Conservation (phyloP, 2,888 invertebrate species). For the Scelioninae gen. 1 region DNA sequence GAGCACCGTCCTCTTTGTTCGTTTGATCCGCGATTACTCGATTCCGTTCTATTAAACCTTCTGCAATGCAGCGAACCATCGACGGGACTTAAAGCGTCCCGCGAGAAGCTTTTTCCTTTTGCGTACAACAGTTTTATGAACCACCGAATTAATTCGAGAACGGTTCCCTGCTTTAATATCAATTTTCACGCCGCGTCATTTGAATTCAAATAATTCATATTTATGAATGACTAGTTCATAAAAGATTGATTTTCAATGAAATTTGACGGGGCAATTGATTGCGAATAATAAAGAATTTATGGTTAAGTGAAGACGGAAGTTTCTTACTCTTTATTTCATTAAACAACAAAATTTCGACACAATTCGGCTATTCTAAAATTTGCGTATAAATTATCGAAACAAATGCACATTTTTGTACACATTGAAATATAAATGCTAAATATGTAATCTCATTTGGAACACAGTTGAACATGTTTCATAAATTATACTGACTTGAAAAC, state of each 20-base stretch:
- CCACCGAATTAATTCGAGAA: slow-evolving; percentile 23
- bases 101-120: slow-evolving; percentile 20
- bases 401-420: neutral
- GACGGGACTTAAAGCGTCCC: slow-evolving; percentile 32
- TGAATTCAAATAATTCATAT: slow-evolving; percentile 30
- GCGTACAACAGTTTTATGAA: slow-evolving; percentile 44
- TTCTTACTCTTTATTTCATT: neutral
- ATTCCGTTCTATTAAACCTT: slow-evolving; percentile 60
- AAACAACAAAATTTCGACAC: too few species aligned
- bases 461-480: too few species aligned
- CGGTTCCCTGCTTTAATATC: slow-evolving; percentile 29
- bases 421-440: too few species aligned
- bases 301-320: slow-evolving; percentile 5
- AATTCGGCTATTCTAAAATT: too few species aligned
- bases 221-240: slow-evolving; percentile 28
- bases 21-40: slow-evolving; percentile 56
- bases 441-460: too few species aligned
- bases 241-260: slow-evolving; percentile 11
- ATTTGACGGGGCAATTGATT: slow-evolving; percentile 27
- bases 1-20: slow-evolving; percentile 34
- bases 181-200: slow-evolving; percentile 31
- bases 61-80: slow-evolving; percentile 38
- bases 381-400: too few species aligned
- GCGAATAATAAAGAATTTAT: too few species aligned
- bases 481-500: too few species aligned